Percentiles rank a stretch among this genome's conserved stretches.
phyloP scores from a whole-genome alignment of 2,797 vertebrate species.

The Esox masquinongy region DNA sequence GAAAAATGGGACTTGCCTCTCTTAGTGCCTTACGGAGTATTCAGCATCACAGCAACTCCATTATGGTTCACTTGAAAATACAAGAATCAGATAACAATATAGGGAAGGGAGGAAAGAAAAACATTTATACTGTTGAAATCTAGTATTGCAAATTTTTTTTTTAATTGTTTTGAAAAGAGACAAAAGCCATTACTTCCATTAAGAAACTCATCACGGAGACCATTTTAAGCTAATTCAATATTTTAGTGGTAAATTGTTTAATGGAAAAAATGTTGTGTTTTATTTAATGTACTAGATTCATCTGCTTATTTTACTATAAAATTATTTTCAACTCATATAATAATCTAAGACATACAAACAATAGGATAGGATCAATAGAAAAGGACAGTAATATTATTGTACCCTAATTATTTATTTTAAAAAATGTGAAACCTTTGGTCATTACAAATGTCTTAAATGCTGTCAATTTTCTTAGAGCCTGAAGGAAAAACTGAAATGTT shows the following conservation, averaged over 20 bases:
- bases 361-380: conserved; percentile 52
- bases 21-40: conserved; percentile 98
- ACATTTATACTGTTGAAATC: conserved; percentile 60
- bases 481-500: conserved; percentile 25
- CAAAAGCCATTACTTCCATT: conserved; percentile 90
- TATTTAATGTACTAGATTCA: conserved; percentile 72
- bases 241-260: conserved; percentile 74
- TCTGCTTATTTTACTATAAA: conserved; percentile 70
- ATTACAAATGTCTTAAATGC: conserved; percentile 45
- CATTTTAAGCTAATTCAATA: conserved; percentile 61
- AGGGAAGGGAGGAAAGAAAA: conserved; percentile 60
- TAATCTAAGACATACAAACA: conserved; percentile 60
- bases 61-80: conserved; percentile 83
- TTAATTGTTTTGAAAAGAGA: conserved; percentile 65
- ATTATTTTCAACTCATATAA: conserved; percentile 65
- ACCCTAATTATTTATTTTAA: conserved; percentile 42
- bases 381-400: conserved; percentile 34
- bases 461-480: conserved; percentile 42
- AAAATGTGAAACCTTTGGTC: conserved; percentile 48
- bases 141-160: conserved; percentile 38
- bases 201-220: conserved; percentile 76
- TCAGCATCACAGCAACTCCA: conserved; percentile 87
- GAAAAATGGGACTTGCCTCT: conserved; percentile 85
- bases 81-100: conserved; percentile 48
- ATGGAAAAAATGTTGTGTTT: conserved; percentile 65